Base-by-base conservation (phyloP, 2,888 invertebrate genomes). In the Leptogaster cylindrica region DNA sequence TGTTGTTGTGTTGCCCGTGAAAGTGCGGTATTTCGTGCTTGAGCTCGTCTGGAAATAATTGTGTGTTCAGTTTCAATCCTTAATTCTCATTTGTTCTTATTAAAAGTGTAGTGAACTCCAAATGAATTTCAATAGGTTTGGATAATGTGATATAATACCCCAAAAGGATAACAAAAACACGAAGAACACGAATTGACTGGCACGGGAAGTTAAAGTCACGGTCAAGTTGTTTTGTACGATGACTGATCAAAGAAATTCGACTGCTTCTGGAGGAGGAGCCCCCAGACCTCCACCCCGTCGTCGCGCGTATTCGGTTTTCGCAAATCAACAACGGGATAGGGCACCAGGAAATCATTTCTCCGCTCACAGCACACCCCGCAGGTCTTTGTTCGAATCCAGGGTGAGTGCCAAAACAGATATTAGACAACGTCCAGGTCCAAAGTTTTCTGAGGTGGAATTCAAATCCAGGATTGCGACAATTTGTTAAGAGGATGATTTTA, bases 221-320 rank as follows among this genome's bases (percentile, higher is more conserved):
- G 65, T 61, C 61, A 44, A 63, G 20, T 58, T 41, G 12, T 31
- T n/a, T n/a, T n/a, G n/a, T n/a, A 70, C 27, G 12, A 70, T 70
- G 69, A 70, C 52, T n/a, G 52, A 52, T 31, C 7, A 12, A n/a
- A 52, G 31, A 25, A 67, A 66, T 44, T 44, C 61, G n/a, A 58
- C 69, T 12, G 25, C 61, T 4, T 27, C 46, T 7, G 44, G 64
- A 39, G 7, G 64, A 25, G 76, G 74, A 71, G n/a, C n/a, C n/a
- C 79, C 81, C 70, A 76, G 78, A 65, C 79, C 80, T 64, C 80
- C 80, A 66, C 81, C 80, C 4, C 76, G 80, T 14, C 77, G 81
- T 23, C 76, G 80, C 20, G 76, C 81, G 48, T 75, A 77, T 39
- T 79, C 81, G 36, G 76, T 78, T 65, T 75, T 76, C 50, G 76